Conservation (phyloP, 92 coral and sea anemone species). For the Plumapathes pennacea region DNA sequence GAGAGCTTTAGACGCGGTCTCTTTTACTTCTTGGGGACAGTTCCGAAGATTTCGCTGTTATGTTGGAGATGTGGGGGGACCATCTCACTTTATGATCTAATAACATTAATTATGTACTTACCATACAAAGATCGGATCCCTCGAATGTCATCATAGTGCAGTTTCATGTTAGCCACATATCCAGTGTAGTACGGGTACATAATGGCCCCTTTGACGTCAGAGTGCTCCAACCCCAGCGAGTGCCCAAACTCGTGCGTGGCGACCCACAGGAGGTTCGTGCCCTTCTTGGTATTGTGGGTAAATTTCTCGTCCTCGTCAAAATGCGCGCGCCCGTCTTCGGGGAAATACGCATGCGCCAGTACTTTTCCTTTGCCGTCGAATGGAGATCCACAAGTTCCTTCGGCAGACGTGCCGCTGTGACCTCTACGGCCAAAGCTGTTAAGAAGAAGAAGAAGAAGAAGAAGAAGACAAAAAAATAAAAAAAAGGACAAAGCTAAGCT, state of each 20-base stretch:
- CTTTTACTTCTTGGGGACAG: too few species aligned
- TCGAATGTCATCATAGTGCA: conserved; percentile 59
- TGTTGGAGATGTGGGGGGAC: too few species aligned
- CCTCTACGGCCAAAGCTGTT: conserved; percentile 31
- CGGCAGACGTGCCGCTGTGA: conserved; percentile 25
- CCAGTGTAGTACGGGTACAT: conserved; percentile 81
- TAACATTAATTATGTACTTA: too few species aligned
- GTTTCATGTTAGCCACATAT: conserved; percentile 29
- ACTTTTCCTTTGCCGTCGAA: conserved; percentile 62
- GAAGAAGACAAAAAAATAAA: too few species aligned
- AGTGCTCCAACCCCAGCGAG: conserved; percentile 72
- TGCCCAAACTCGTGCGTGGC: conserved; percentile 89
- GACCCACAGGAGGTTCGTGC: conserved; percentile 63
- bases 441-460: neutral
- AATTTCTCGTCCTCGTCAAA: conserved; percentile 79
- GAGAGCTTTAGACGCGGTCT: too few species aligned
- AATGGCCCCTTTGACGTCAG: conserved; percentile 43
- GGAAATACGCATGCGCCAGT: conserved; percentile 75
- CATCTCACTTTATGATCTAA: too few species aligned
- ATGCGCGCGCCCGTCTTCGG: conserved; percentile 74
- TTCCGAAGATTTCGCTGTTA: too few species aligned
- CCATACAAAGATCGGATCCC: conserved; percentile 73
- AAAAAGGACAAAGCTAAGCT: neutral
- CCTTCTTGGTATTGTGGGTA: conserved; percentile 39
- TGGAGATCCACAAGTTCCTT: conserved; percentile 43